Conservation (phyloP, 2,888 invertebrate genomes). For the Drosophila infuscata region DNA sequence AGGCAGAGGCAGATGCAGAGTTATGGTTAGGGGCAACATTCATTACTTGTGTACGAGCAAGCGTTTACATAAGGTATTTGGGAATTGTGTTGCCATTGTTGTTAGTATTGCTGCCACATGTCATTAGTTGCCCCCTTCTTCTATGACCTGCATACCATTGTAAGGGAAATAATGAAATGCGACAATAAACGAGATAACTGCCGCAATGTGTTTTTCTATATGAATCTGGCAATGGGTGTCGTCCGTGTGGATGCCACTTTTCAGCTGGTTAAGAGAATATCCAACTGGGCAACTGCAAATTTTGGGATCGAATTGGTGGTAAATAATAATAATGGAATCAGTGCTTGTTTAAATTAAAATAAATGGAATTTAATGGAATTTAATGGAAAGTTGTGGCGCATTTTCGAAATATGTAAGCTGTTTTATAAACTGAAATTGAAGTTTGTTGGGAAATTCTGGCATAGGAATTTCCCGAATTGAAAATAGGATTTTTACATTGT, state of each 20-base stretch:
- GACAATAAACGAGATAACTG: constrained; percentile 58
- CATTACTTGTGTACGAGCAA: constrained; percentile 37
- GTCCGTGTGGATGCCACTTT: constrained; percentile 3
- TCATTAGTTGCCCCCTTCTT: constrained; percentile 37
- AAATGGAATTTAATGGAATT: neutral
- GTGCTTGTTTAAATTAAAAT: constrained; percentile 1
- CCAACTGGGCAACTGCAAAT: neutral
- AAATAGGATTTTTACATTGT: neutral
- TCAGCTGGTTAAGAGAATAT: constrained; percentile 1
- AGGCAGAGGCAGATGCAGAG: neutral
- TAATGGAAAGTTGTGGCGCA: neutral
- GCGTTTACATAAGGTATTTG: constrained; percentile 54
- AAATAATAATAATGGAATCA: constrained; percentile 2
- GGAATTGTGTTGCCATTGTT: constrained; percentile 42
- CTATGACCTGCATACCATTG: constrained; percentile 8
- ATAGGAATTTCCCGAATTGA: neutral
- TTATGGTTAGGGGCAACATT: constrained; percentile 19
- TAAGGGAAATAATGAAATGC: constrained; percentile 57
- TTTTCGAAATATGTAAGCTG: neutral
- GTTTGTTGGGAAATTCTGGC: neutral
- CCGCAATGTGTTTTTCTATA: constrained; percentile 16
- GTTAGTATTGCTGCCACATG: constrained; percentile 42
- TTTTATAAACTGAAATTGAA: neutral
- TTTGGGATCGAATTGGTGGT: constrained; percentile 1
- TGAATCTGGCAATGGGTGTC: neutral